Conservation (phyloP, 1,140 invertebrate genomes). For the Drosophila nigromelanica region DNA sequence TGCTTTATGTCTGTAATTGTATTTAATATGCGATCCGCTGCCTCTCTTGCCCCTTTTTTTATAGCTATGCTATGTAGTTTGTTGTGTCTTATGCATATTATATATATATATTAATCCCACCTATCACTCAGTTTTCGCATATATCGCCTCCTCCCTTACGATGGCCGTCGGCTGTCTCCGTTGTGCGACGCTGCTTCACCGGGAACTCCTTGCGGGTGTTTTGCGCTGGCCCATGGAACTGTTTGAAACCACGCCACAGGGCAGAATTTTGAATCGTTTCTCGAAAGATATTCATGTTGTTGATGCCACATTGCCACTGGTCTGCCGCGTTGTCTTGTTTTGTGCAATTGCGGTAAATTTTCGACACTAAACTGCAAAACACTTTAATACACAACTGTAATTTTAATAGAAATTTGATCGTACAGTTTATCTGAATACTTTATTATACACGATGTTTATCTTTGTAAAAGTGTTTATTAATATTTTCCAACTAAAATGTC, state of each 20-base stretch:
- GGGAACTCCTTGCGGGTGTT: background rate
- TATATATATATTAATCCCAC: background rate
- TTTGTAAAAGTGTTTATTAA: too few species aligned
- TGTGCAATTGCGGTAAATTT: slow-evolving; percentile 13
- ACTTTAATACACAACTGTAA: background rate
- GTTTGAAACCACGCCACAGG: slow-evolving; percentile 90
- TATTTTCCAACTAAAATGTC: too few species aligned
- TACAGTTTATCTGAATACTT: too few species aligned
- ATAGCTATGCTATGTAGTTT: too few species aligned
- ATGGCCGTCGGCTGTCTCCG: slow-evolving; percentile 75
- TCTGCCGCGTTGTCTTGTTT: slow-evolving; percentile 43
- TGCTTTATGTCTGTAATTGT: too few species aligned
- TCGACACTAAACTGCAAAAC: background rate
- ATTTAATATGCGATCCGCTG: too few species aligned
- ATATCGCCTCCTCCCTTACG: slow-evolving; percentile 80
- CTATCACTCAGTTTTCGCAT: slow-evolving; percentile 19
- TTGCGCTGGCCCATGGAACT: slow-evolving; percentile 86
- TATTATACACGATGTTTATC: too few species aligned
- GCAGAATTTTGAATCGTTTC: slow-evolving; percentile 90
- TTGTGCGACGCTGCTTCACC: background rate
- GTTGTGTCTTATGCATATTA: background rate
- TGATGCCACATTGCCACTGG: slow-evolving; percentile 85
- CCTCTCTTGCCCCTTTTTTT: too few species aligned
- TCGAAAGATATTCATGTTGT: slow-evolving; percentile 89
- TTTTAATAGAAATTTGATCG: background rate